These are phyloP conservation scores for Mesochorus sp. DNA, from an alignment of 2,888 invertebrate species.

Conservation along the genomic window DNA sequence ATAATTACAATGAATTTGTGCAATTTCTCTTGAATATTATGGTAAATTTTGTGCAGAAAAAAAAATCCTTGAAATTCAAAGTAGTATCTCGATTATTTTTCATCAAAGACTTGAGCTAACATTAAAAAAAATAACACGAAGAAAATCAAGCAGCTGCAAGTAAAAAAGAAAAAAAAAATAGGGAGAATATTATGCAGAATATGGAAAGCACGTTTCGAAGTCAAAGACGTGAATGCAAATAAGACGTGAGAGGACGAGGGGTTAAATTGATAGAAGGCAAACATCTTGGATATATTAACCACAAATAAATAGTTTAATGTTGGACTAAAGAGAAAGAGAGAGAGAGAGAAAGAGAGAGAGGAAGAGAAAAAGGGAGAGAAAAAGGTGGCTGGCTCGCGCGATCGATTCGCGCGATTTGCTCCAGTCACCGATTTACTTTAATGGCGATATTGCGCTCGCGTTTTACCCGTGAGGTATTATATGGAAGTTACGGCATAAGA, in stretches of 20 bases:
- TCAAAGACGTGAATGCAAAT: conserved; percentile 17
- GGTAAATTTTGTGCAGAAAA: too few species aligned
- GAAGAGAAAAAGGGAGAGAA: background rate
- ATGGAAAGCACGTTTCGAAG: conserved; percentile 2
- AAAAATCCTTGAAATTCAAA: too few species aligned
- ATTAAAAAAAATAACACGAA: background rate
- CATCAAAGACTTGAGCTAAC: background rate
- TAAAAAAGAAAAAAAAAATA: background rate
- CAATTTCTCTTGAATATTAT: too few species aligned
- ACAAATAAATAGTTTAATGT: background rate
- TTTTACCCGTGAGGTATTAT: background rate
- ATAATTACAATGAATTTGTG: too few species aligned
- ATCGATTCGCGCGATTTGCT: conserved; percentile 3
- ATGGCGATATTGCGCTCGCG: background rate
- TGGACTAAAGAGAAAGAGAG: background rate
- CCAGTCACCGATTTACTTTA: conserved; percentile 24
- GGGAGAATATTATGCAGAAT: background rate
- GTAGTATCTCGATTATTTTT: too few species aligned
- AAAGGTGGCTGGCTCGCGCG: too few species aligned
- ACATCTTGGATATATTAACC: background rate
- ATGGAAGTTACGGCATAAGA: conserved; percentile 14
- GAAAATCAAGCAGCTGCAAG: too few species aligned
- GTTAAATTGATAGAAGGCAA: background rate
- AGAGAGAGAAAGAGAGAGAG: too few species aligned
- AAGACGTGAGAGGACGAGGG: background rate